Conservation (phyloP, 64 coral and sea anemone species). For the Stichodactyla helianthus region DNA sequence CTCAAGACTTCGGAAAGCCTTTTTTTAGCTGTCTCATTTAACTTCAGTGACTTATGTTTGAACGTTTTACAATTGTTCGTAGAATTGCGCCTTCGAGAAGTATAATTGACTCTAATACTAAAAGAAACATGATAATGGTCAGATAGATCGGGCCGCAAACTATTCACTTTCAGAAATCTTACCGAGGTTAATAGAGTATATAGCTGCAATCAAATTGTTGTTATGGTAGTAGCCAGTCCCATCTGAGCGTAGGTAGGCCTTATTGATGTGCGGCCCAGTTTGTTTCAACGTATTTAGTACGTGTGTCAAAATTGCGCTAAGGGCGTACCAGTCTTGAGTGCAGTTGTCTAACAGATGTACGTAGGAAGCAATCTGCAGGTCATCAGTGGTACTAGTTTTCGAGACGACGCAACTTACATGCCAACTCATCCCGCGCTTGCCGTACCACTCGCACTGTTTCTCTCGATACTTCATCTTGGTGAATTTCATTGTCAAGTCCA, state of each 20-base stretch:
- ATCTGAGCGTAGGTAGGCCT: conserved; percentile 40
- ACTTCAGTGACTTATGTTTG: too few species aligned
- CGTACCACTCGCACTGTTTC: conserved; percentile 15
- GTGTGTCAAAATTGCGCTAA: conserved; percentile 37
- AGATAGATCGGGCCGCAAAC: too few species aligned
- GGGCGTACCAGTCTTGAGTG: conserved; percentile 32
- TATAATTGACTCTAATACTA: too few species aligned
- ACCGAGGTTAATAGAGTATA: too few species aligned
- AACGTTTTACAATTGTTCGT: too few species aligned
- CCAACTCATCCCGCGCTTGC: conserved; percentile 47
- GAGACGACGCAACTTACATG: conserved; percentile 48
- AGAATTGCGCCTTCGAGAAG: too few species aligned
- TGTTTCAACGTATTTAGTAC: conserved; percentile 22
- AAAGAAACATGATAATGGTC: too few species aligned
- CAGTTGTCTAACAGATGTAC: conserved; percentile 43
- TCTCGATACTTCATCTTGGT: conserved; percentile 27
- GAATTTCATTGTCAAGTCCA: conserved; percentile 40
- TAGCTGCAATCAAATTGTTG: conserved; percentile 35
- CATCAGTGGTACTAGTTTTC: neutral
- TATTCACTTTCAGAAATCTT: too few species aligned
- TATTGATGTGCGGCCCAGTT: conserved; percentile 19
- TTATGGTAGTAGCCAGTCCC: conserved; percentile 38
- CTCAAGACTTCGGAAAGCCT: too few species aligned
- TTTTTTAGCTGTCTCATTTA: too few species aligned
- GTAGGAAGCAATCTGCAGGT: conserved; percentile 39